Base-by-base conservation (phyloP, 1,140 invertebrate species). In the Episyrphus balteatus region DNA sequence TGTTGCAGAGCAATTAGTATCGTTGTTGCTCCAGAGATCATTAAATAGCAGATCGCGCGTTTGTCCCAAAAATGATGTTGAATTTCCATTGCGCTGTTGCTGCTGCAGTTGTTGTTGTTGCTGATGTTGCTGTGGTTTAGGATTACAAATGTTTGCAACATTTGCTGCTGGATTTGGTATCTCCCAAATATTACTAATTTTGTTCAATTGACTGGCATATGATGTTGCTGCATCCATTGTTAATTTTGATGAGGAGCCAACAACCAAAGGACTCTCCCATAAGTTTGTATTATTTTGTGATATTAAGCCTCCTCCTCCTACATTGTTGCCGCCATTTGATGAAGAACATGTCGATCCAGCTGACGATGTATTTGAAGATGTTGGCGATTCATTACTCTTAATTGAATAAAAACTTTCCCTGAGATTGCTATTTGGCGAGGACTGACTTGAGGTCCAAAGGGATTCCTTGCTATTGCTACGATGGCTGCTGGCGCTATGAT, bases 401-500 rank as follows among this genome's bases (percentile, higher is more conserved):
- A 49, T 44, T 13, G 48, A 51, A 45, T 54, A 57, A 51, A 51
- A 59, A 48, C 47, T 53, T 48, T 64, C 58, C 53, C 56, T 60
- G 50, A 63, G 55, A 48, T 52, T 46, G 38, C 26, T 58, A 40
- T 52, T 45, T 21, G 64, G 61, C 19, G 64, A 66, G 7, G 55
- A 57, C 48, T 63, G 62, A 9, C 33, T 48, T 41, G 52, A 53
- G 5, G 59, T 44, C 56, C 66, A 63, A 15, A 68, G 51, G 47
- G 60, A 52, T 48, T 68, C 66, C 49, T 68, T 68, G 55, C 65
- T 57, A 50, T 63, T 59, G 41, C 53, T 49, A 30, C 54, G 58
- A 48, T 51, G 31, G n/a, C 47, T 49, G 31, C 48, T 44, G n/a
- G 34, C 21, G 30, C 48, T 50, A 10, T 44, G 47, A 42, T 51